A percentile compares a stretch with the other conserved stretches of the same genome.
Conservation (phyloP, 92 coral and sea anemone species). For the Plumapathes pennacea region DNA sequence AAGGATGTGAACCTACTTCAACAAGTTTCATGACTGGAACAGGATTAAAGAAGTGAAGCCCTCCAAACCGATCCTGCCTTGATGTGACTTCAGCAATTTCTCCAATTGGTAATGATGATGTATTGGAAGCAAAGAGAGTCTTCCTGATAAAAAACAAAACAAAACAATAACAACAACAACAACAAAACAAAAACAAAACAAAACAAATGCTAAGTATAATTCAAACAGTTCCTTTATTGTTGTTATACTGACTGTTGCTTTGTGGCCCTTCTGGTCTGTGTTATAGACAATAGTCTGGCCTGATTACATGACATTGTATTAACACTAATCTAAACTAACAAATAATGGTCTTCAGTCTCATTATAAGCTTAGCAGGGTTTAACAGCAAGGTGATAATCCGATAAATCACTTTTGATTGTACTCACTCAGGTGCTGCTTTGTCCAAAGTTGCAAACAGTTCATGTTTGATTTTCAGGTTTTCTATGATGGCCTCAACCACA, state of each 20-base stretch:
- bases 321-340: too few relatives aligned
- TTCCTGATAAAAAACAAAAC: slow-evolving; percentile 47
- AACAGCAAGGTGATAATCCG: too few relatives aligned
- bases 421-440: slow-evolving; percentile 87
- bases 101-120: slow-evolving; percentile 82
- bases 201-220: too few relatives aligned
- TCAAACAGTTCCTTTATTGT: too few relatives aligned
- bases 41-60: slow-evolving; percentile 96
- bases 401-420: too few relatives aligned
- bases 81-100: slow-evolving; percentile 75
- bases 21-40: slow-evolving; percentile 96
- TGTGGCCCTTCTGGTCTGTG: too few relatives aligned
- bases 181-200: too few relatives aligned
- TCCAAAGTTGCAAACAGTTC: slow-evolving; percentile 81
- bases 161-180: not conserved
- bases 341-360: too few relatives aligned
- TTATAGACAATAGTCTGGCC: too few relatives aligned
- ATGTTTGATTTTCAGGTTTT: slow-evolving; percentile 83
- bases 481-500: slow-evolving; percentile 92
- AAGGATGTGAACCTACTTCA: slow-evolving; percentile 81
- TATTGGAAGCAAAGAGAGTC: slow-evolving; percentile 90
- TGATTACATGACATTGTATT: too few relatives aligned
- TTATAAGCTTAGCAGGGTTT: too few relatives aligned
- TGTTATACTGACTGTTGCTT: too few relatives aligned
- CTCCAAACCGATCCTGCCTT: slow-evolving; percentile 86